These are phyloP conservation scores for Bolborhynchus lineola DNA, from an alignment of 2,113 vertebrate genomes.

Conservation along the genomic window DNA sequence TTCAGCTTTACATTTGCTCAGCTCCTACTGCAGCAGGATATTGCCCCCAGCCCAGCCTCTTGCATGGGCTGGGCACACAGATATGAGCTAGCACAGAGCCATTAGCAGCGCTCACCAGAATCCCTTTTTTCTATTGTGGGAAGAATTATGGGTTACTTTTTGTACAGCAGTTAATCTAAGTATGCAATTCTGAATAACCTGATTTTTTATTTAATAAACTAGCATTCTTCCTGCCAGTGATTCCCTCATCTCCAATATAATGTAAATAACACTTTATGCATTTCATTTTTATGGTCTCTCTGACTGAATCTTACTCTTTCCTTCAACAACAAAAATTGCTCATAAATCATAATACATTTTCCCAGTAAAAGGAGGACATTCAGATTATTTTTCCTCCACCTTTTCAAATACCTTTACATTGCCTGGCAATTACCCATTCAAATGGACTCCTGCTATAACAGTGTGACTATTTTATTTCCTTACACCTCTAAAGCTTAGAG, in stretches of 20 bases:
- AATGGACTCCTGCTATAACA: not conserved
- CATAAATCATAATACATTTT: slow-evolving; percentile 38
- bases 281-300: not conserved
- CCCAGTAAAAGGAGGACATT: not conserved
- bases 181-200: not conserved
- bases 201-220: slow-evolving; percentile 39
- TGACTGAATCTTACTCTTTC: not conserved
- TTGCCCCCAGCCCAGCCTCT: not conserved
- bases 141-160: not conserved
- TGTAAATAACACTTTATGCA: slow-evolving; percentile 2
- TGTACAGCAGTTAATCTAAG: slow-evolving; percentile 15
- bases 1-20: not conserved
- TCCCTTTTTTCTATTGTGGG: not conserved
- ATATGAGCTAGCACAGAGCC: not conserved
- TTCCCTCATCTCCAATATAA: not conserved
- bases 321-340: not conserved
- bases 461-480: not conserved
- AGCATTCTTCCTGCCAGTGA: not conserved
- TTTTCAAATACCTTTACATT: not conserved
- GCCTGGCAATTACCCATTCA: not conserved
- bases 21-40: not conserved
- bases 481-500: not conserved
- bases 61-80: not conserved
- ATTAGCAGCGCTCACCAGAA: not conserved
- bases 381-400: not conserved